Evolutionary conservation across 2,888 invertebrate species (phyloP).

Genomic region (Lycophotia porphyrea): DNA sequence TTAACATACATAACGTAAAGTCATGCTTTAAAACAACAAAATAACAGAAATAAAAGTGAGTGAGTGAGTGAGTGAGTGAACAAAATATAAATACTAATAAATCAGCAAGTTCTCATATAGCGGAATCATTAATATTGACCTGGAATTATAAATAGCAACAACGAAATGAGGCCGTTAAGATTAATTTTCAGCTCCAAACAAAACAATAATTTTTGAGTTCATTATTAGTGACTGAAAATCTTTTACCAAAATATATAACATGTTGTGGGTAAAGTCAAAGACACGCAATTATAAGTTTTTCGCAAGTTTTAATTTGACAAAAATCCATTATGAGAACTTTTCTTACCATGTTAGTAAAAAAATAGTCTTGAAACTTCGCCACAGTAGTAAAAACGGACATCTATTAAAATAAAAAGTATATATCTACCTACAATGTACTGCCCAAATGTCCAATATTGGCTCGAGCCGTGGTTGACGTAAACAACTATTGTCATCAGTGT

Average conservation of each 20-base stretch:
- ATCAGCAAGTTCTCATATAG: slow-evolving; percentile 28
- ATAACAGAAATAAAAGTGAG: too few relatives aligned
- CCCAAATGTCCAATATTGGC: slow-evolving; percentile 50
- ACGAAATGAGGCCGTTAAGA: slow-evolving; percentile 48
- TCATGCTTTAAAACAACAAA: too few relatives aligned
- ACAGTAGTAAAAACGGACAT: slow-evolving; percentile 48
- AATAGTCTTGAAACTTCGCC: slow-evolving; percentile 31
- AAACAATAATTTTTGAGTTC: slow-evolving; percentile 8
- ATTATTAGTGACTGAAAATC: not conserved
- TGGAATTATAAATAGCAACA: slow-evolving; percentile 58
- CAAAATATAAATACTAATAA: not conserved
- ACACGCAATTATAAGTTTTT: not conserved
- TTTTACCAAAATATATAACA: too few relatives aligned
- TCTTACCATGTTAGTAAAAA: not conserved
- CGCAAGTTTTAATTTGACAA: not conserved
- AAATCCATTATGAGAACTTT: not conserved
- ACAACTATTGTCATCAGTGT: slow-evolving; percentile 60
- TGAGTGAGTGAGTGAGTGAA: too few relatives aligned
- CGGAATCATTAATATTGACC: slow-evolving; percentile 59
- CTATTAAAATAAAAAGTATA: slow-evolving; percentile 45
- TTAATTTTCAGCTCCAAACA: not conserved
- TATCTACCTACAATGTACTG: slow-evolving; percentile 24
- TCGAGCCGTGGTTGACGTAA: slow-evolving; percentile 45
- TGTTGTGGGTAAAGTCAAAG: too few relatives aligned
- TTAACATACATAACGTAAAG: too few relatives aligned